These are phyloP conservation scores for Prunella himalayana DNA, from an alignment of 2,113 vertebrate genomes.

Conservation along the genomic window DNA sequence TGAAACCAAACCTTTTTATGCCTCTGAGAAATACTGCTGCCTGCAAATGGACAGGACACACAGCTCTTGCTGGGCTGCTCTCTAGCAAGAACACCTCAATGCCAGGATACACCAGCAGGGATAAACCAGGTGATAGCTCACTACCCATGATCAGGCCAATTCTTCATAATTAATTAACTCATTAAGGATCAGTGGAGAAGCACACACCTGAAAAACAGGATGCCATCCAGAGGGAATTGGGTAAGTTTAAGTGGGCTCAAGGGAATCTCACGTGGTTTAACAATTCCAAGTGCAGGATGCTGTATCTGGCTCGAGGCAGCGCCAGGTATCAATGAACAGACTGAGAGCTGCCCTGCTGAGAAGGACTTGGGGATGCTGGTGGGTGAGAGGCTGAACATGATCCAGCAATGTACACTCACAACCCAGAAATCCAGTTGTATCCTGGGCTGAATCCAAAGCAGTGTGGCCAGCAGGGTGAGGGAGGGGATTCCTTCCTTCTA, in stretches of 20 bases:
- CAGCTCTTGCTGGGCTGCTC: neutral
- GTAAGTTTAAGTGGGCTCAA: neutral
- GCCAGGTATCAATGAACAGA: neutral
- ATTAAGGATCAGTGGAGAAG: neutral
- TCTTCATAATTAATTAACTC: neutral
- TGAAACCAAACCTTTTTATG: neutral
- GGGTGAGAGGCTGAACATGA: neutral
- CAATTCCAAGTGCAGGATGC: neutral
- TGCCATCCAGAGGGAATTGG: neutral
- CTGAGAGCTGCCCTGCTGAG: neutral
- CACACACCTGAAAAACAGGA: neutral
- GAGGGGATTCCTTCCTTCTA: neutral
- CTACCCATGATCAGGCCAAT: neutral
- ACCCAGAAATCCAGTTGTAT: neutral
- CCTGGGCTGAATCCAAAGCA: neutral
- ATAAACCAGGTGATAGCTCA: neutral
- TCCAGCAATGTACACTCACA: neutral
- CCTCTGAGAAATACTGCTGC: neutral
- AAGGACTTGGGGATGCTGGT: neutral
- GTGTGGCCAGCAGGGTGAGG: accelerated
- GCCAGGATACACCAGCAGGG: neutral
- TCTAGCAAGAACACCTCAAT: neutral
- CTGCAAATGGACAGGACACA: neutral
- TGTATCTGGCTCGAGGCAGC: neutral
- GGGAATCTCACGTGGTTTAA: neutral